Conservation (phyloP, 2,113 vertebrate genomes). For the Dipodomys ordii region DNA sequence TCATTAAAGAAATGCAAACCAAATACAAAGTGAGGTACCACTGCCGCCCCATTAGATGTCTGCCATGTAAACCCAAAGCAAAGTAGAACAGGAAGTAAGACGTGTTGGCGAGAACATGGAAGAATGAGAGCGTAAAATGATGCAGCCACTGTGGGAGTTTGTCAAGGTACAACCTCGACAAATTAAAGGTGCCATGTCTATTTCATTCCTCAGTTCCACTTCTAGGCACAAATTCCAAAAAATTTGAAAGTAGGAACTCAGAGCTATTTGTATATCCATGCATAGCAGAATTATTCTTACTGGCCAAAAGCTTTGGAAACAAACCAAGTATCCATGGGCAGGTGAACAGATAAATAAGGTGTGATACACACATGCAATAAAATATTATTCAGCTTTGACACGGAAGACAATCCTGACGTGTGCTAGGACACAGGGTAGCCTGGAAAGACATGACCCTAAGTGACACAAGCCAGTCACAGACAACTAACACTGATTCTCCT, state of each 20-base stretch:
- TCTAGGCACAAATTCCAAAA: background rate
- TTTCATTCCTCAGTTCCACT: background rate
- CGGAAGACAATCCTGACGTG: background rate
- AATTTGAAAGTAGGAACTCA: background rate
- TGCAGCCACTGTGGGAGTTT: background rate
- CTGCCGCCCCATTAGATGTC: background rate
- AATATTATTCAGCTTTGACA: background rate
- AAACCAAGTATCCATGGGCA: background rate
- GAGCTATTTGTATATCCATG: background rate
- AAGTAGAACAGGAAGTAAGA: background rate
- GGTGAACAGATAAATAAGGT: background rate
- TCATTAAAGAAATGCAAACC: background rate
- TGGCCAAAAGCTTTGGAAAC: background rate
- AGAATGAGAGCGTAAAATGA: background rate
- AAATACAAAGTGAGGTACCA: background rate
- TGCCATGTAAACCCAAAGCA: background rate
- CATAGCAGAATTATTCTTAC: background rate
- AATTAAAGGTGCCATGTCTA: background rate
- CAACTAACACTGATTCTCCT: background rate
- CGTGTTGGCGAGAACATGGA: background rate
- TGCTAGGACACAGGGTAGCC: background rate
- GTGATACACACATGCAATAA: background rate
- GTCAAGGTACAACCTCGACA: background rate
- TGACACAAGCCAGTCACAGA: background rate
- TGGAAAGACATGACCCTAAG: background rate